Base-by-base conservation (phyloP, 2,113 vertebrate species). In the Calidris pugnax region DNA sequence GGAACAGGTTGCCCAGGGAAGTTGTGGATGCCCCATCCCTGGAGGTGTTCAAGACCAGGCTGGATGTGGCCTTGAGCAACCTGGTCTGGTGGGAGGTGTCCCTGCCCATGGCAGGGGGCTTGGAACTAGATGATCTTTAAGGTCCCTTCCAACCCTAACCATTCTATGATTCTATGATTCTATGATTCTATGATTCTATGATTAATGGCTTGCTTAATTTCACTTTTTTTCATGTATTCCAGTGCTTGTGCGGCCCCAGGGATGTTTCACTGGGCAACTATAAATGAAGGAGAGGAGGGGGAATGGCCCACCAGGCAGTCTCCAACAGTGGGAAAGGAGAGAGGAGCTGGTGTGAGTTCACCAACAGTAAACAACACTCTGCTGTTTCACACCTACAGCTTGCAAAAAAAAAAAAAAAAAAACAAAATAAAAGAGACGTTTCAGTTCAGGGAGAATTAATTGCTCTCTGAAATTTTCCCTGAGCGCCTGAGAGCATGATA, bases 401-500 rank as follows among this genome's bases (percentile, higher is more conserved):
- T 60, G 27, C 6, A 10, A 43, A 68, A 28, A 64, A 62, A 39
- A 27, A 59, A n/a, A 23, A 2, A 21, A 43, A 32, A 4, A 37
- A 22, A 4, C 19, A 21, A 50, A 14, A 19, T n/a, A n/a, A n/a
- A n/a, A n/a, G 16, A 90, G 26, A 30, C 0, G 0, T 48, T 76
- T 73, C 4, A 21, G 22, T 81, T 89, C 41, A 55, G 37, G 20
- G 26, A 84, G 47, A 81, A 56, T 39, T 39, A 35, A 82, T 14
- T 16, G 32, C 32, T 81, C 55, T 53, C 56, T 82, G 60, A 84
- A 6, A 27, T 82, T 60, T 68, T 77, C 57, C 82, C 51, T 57
- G 26, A 71, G 28, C 5, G 6, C 12, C 45, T 48, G 22, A 80
- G 51, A 47, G 10, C 2, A 1, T 30, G 12, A 30, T 37, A 73